Evolutionary conservation across 2,888 invertebrate species (phyloP).

Genomic region (Pristionchus entomophagus): DNA sequence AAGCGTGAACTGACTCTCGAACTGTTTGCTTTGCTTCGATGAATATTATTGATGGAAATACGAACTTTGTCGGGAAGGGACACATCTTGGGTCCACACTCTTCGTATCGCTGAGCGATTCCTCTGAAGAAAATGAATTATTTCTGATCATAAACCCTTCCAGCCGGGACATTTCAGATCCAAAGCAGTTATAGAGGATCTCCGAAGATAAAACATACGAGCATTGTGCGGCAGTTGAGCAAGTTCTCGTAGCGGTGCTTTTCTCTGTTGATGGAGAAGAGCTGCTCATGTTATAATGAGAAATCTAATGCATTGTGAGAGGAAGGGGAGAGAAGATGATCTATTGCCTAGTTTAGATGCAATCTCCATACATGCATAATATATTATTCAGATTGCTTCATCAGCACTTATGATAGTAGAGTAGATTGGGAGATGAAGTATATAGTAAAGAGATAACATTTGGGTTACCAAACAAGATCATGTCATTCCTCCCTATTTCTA

Average conservation of each 20-base stretch:
- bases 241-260: neutral
- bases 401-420: no score
- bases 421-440: no score
- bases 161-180: neutral
- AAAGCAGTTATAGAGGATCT: neutral
- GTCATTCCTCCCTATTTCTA: no score
- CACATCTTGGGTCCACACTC: conserved; percentile 3
- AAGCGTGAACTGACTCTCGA: neutral
- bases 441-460: no score
- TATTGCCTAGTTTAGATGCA: no score
- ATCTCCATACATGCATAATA: no score
- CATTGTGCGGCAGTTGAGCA: neutral
- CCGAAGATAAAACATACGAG: neutral
- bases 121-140: neutral
- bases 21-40: neutral
- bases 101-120: neutral
- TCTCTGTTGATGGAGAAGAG: no score
- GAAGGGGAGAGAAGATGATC: no score
- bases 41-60: neutral
- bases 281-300: no score
- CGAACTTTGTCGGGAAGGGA: neutral
- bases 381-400: no score
- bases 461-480: no score
- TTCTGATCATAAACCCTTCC: neutral
- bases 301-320: no score